These are phyloP conservation scores for Hofmannophila pseudospretella DNA, from an alignment of 2,888 invertebrate genomes.

Conservation along the genomic window DNA sequence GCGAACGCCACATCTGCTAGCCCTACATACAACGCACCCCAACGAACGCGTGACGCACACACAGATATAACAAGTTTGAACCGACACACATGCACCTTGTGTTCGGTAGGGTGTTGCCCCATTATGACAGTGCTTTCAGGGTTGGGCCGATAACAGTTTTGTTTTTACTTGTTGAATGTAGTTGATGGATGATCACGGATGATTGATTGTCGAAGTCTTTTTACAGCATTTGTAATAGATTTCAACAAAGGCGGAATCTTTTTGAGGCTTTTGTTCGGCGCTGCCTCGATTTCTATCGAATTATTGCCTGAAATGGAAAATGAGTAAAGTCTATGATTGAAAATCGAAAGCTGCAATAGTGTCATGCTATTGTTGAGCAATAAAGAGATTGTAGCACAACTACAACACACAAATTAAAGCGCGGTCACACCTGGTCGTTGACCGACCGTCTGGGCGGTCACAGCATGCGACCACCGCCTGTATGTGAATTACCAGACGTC, in stretches of 20 bases:
- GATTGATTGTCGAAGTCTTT: constrained; percentile 64
- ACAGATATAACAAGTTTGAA: constrained; percentile 8
- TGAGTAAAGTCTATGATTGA: too few relatives aligned
- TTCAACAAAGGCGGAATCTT: constrained; percentile 30
- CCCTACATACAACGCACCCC: constrained; percentile 31
- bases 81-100: constrained; percentile 33
- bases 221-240: constrained; percentile 52
- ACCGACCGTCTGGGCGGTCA: too few relatives aligned
- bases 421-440: too few relatives aligned
- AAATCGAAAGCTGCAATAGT: too few relatives aligned
- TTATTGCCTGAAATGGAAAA: background rate
- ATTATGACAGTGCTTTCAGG: constrained; percentile 45
- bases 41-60: constrained; percentile 23
- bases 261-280: background rate
- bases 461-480: too few relatives aligned
- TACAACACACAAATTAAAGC: too few relatives aligned
- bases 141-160: constrained; percentile 61
- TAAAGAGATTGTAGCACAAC: too few relatives aligned
- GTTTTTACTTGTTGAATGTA: constrained; percentile 76
- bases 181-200: constrained; percentile 69
- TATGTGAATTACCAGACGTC: too few relatives aligned
- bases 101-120: constrained; percentile 50
- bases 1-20: constrained; percentile 60
- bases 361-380: too few relatives aligned
- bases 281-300: background rate